Evolutionary conservation across 2,888 invertebrate genomes (phyloP).

Genomic region (Troides oblongomaculatus): DNA sequence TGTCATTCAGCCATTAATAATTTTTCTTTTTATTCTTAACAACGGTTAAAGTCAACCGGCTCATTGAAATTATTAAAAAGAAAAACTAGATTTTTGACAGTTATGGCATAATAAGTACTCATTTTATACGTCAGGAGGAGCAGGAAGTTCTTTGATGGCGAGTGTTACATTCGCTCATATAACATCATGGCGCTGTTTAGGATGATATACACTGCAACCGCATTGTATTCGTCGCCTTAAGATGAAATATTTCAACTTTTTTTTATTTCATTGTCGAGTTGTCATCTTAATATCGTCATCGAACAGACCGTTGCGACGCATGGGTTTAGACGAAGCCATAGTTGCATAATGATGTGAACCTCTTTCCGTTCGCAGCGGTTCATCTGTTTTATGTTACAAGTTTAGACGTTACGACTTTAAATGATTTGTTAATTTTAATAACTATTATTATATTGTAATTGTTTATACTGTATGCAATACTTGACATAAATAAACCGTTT

Average conservation of each 20-base stretch:
- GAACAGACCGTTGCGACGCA: not conserved
- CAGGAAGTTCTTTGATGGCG: no score
- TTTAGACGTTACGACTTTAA: constrained; percentile 25
- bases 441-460: constrained; percentile 50
- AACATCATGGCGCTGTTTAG: no score
- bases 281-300: no score
- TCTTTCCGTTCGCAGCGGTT: not conserved
- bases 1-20: not conserved
- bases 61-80: not conserved
- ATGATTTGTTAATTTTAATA: constrained; percentile 53
- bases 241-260: no score
- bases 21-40: not conserved
- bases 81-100: not conserved
- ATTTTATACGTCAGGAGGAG: no score
- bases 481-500: constrained; percentile 59
- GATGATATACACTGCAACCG: no score
- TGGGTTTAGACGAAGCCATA: constrained; percentile 4
- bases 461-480: constrained; percentile 51
- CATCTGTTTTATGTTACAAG: constrained; percentile 8
- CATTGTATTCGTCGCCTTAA: no score
- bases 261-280: no score
- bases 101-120: no score
- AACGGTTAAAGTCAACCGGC: no score
- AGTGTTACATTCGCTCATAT: no score
- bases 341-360: constrained; percentile 7